Conservation (phyloP, 2,113 vertebrate species). For the Syrrhaptes paradoxus region DNA sequence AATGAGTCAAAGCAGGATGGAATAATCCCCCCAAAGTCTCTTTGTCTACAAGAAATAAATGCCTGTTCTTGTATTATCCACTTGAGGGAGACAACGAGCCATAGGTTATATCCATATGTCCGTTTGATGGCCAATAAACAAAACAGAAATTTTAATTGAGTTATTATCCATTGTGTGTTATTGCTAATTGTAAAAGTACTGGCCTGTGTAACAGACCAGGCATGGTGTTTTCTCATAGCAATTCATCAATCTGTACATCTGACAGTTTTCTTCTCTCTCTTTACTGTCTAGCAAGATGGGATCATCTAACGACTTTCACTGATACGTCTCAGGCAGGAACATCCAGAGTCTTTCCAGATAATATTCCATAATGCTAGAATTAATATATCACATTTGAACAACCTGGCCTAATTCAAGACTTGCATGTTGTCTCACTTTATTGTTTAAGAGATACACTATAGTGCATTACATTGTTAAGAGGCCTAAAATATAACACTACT, state of each 20-base stretch:
- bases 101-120: not conserved
- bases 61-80: not conserved
- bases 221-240: not conserved
- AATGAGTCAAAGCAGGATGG: not conserved
- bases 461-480: not conserved
- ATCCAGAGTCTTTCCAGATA: not conserved
- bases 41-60: not conserved
- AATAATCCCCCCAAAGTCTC: not conserved
- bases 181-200: not conserved
- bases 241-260: fast-evolving
- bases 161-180: not conserved
- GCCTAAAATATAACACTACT: not conserved
- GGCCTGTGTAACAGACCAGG: not conserved
- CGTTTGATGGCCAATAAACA: not conserved
- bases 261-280: not conserved
- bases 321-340: not conserved
- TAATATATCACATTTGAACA: not conserved
- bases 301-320: not conserved
- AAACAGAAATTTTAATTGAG: not conserved
- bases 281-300: not conserved
- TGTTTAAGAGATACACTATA: not conserved
- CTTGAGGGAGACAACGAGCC: constrained; percentile 53
- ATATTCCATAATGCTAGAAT: not conserved
- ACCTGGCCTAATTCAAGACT: not conserved
- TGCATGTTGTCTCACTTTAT: not conserved